phyloP scores from a whole-genome alignment of 2,113 vertebrate genomes.

The Microcebus griseorufus region DNA sequence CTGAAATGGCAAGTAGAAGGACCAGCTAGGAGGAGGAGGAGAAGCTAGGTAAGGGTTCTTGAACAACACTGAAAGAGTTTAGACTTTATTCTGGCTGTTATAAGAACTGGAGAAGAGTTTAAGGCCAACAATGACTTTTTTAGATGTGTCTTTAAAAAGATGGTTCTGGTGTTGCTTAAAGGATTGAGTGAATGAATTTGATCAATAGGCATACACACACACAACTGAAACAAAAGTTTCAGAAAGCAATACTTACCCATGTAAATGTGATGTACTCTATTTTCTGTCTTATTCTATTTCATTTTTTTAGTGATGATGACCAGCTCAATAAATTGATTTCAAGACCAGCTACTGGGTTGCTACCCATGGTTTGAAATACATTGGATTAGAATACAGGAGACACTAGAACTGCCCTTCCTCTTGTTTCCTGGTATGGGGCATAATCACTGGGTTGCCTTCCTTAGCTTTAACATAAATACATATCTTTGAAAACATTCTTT shows the following conservation, averaged over 20 bases:
- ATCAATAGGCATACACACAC: background rate
- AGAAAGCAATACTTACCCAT: background rate
- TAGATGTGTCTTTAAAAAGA: background rate
- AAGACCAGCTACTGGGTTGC: background rate
- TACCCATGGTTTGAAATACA: background rate
- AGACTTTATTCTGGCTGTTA: background rate
- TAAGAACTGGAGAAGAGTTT: background rate
- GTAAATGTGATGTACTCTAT: background rate
- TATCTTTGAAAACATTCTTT: conserved; percentile 34
- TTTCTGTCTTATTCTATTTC: background rate
- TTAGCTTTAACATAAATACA: background rate
- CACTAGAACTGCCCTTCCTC: background rate
- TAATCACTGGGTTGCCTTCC: background rate
- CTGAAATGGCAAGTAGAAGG: background rate
- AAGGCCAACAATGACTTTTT: background rate
- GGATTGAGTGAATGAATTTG: background rate
- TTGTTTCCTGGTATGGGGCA: background rate
- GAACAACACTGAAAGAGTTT: background rate
- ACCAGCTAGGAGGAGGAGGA: background rate
- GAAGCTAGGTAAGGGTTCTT: background rate
- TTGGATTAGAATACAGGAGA: background rate
- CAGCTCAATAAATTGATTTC: background rate
- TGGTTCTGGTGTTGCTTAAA: background rate
- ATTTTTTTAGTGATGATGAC: background rate
- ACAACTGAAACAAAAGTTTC: background rate